Percentiles rank a stretch among this genome's conserved stretches.
Conservation (phyloP, 1,140 invertebrate genomes). For the Drosophila insularis region DNA sequence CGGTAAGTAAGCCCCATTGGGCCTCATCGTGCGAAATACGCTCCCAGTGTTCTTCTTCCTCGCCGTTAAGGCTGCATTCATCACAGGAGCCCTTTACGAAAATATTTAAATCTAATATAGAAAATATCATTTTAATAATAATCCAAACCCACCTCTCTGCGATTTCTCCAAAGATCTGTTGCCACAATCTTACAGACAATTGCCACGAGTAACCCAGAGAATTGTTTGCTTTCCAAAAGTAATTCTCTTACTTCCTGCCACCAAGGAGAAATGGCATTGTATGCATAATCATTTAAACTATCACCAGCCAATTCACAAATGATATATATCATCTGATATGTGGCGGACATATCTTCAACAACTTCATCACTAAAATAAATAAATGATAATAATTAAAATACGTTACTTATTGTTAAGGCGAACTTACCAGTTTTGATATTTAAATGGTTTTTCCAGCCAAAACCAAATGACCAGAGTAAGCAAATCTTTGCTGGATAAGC, state of each 20-base stretch:
- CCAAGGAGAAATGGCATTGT: slow-evolving; percentile 88
- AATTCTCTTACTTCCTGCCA: slow-evolving; percentile 89
- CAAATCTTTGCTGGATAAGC: slow-evolving; percentile 67
- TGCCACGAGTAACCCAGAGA: slow-evolving; percentile 89
- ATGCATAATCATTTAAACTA: slow-evolving; percentile 83
- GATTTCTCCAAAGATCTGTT: slow-evolving; percentile 82
- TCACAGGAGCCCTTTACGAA: slow-evolving; percentile 69
- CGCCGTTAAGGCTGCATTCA: slow-evolving; percentile 80
- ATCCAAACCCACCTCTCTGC: slow-evolving; percentile 46
- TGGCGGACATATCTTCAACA: slow-evolving; percentile 76
- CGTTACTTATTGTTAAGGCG: neutral
- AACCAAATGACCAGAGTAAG: slow-evolving; percentile 71
- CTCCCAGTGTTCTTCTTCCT: slow-evolving; percentile 90
- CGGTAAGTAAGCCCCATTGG: slow-evolving; percentile 92
- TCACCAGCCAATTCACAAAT: slow-evolving; percentile 75
- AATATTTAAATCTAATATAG: neutral
- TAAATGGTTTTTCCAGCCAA: slow-evolving; percentile 77
- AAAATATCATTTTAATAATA: neutral
- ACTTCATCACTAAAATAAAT: slow-evolving; percentile 68
- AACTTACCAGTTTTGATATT: slow-evolving; percentile 68
- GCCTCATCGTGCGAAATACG: slow-evolving; percentile 92
- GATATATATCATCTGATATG: slow-evolving; percentile 49
- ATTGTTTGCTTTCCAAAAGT: slow-evolving; percentile 87
- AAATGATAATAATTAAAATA: neutral
- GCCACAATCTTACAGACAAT: slow-evolving; percentile 90